phyloP scores from a whole-genome alignment of 2,888 invertebrate species.

The Tillus elongatus region DNA sequence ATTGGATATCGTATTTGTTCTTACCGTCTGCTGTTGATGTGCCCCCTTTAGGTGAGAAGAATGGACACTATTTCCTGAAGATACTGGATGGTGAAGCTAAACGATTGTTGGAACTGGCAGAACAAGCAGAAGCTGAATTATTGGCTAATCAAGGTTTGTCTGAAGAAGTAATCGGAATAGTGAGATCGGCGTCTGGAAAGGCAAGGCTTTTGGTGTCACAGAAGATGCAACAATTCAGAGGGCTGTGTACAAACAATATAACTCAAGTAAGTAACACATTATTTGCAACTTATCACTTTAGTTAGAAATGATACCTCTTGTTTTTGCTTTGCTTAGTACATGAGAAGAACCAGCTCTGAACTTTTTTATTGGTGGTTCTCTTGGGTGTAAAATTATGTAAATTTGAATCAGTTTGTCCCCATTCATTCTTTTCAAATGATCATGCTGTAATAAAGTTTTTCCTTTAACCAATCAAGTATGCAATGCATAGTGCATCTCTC shows the following conservation, averaged over 20 bases:
- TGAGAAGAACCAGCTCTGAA: no score
- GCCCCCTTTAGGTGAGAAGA: slow-evolving; percentile 53
- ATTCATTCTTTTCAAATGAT: not conserved
- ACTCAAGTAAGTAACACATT: slow-evolving; percentile 31
- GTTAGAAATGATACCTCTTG: no score
- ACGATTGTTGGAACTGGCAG: slow-evolving; percentile 58
- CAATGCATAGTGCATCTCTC: no score
- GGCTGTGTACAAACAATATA: slow-evolving; percentile 45
- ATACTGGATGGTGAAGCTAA: slow-evolving; percentile 65
- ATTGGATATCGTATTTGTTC: no score
- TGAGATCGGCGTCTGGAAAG: slow-evolving; percentile 85
- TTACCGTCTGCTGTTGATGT: no score
- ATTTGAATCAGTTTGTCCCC: no score
- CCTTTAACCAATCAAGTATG: no score
- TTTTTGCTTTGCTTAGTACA: no score
- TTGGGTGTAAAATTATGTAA: no score
- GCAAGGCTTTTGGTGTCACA: slow-evolving; percentile 80
- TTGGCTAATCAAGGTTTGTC: slow-evolving; percentile 48
- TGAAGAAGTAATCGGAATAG: slow-evolving; percentile 74
- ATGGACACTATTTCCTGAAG: slow-evolving; percentile 71
- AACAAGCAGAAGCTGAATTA: slow-evolving; percentile 60
- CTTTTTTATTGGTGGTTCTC: no score
- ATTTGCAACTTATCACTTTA: not conserved
- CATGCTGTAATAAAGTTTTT: not conserved
- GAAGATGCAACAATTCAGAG: slow-evolving; percentile 93